Evolutionary conservation across 2,113 vertebrate genomes (phyloP).

Genomic region (Dryoscopus gambensis): DNA sequence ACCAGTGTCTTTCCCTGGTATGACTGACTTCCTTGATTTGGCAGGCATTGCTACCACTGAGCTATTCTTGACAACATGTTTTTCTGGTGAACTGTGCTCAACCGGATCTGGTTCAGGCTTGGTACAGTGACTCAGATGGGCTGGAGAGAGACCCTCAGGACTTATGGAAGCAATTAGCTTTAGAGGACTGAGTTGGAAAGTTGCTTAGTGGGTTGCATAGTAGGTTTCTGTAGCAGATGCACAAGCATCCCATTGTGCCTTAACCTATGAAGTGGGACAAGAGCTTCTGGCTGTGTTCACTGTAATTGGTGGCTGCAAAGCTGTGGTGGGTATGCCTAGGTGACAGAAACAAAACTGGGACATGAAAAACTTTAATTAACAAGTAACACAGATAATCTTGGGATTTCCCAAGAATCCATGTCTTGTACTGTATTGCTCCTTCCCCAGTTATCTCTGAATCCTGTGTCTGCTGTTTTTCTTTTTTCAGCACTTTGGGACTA

Average conservation of each 20-base stretch:
- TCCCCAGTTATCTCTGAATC: background rate
- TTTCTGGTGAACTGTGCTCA: background rate
- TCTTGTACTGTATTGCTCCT: background rate
- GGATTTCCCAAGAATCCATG: background rate
- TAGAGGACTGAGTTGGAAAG: background rate
- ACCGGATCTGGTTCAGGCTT: background rate
- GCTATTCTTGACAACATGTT: background rate
- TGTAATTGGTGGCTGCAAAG: background rate
- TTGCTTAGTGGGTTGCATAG: background rate
- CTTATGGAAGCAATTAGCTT: background rate
- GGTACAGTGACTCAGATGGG: slow-evolving; percentile 3
- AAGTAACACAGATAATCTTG: background rate
- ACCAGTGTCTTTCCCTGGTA: background rate
- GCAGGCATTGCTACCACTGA: background rate
- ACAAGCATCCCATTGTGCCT: background rate
- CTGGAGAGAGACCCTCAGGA: background rate
- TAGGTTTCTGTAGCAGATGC: background rate
- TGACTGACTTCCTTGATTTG: background rate
- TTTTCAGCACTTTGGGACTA: background rate
- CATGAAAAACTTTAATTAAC: background rate
- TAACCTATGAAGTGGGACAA: background rate
- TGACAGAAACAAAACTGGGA: background rate
- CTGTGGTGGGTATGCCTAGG: background rate
- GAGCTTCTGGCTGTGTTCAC: background rate
- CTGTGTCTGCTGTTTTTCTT: background rate